Percentiles rank a stretch among this genome's conserved stretches.
phyloP scores from a whole-genome alignment of 1,140 invertebrate genomes.

The Bombus fervidus region DNA sequence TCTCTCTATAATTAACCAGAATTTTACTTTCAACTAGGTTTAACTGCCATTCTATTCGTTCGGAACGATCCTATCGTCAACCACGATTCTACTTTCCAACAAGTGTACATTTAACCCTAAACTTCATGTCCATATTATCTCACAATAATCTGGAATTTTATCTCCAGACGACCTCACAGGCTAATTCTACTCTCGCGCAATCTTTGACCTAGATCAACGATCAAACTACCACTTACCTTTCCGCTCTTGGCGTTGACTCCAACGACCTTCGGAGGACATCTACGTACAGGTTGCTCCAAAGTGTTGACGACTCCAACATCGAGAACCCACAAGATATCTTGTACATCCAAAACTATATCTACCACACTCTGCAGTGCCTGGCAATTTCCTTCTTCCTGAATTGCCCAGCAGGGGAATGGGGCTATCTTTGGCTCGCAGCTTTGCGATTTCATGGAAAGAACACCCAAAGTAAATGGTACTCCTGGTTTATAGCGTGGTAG shows the following conservation, averaged over 20 bases:
- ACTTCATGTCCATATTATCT: no score
- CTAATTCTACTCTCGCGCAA: neutral
- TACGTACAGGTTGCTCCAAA: conserved; percentile 84
- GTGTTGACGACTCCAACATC: conserved; percentile 87
- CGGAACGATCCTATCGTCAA: no score
- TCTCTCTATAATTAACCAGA: neutral
- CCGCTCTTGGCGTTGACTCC: conserved; percentile 84
- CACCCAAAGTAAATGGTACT: conserved; percentile 85
- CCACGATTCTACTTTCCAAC: no score
- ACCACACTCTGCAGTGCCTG: conserved; percentile 85
- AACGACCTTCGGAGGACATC: conserved; percentile 87
- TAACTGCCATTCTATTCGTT: neutral
- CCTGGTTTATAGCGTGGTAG: conserved; percentile 84
- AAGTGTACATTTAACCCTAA: no score
- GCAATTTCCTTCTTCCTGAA: conserved; percentile 86
- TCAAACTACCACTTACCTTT: conserved; percentile 74
- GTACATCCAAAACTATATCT: conserved; percentile 84
- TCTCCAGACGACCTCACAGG: neutral
- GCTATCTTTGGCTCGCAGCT: conserved; percentile 78
- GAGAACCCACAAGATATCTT: conserved; percentile 87
- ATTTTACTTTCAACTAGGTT: neutral
- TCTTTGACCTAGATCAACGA: neutral
- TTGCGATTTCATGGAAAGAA: conserved; percentile 81
- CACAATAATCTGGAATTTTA: neutral
- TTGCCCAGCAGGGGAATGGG: conserved; percentile 86